Percentiles rank a stretch among this genome's conserved stretches.
Conservation (phyloP, 1,140 invertebrate genomes). For the Reticulitermes speratus region DNA sequence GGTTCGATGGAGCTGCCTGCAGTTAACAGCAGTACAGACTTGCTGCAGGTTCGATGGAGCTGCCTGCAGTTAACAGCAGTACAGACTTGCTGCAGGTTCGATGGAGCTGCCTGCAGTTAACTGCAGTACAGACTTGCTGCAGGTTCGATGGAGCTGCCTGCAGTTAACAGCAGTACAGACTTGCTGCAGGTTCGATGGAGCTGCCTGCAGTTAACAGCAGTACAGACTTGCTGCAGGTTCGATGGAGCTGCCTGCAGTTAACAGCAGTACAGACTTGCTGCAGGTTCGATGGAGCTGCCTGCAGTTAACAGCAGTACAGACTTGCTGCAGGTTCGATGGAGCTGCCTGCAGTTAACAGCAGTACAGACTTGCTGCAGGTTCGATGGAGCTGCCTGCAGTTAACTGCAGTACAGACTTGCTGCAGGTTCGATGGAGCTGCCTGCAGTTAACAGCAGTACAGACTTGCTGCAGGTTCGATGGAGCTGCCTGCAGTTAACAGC, state of each 20-base stretch:
- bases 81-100: not conserved
- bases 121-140: too few species aligned
- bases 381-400: not conserved
- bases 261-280: not conserved
- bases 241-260: not conserved
- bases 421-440: too few species aligned
- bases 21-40: too few species aligned
- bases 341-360: not conserved
- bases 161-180: not conserved
- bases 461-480: not conserved
- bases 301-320: too few species aligned
- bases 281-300: not conserved
- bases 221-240: too few species aligned
- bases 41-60: too few species aligned
- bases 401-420: too few species aligned
- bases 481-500: too few species aligned
- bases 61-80: not conserved
- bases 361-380: not conserved
- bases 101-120: too few species aligned
- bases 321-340: too few species aligned
- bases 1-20: not conserved
- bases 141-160: too few species aligned
- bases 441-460: not conserved
- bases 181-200: not conserved
- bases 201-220: too few species aligned